A percentile compares a stretch with the other conserved stretches of the same genome.
Evolutionary conservation across 2,888 invertebrate species (phyloP).

Genomic region (Amblyjoppa proteus): DNA sequence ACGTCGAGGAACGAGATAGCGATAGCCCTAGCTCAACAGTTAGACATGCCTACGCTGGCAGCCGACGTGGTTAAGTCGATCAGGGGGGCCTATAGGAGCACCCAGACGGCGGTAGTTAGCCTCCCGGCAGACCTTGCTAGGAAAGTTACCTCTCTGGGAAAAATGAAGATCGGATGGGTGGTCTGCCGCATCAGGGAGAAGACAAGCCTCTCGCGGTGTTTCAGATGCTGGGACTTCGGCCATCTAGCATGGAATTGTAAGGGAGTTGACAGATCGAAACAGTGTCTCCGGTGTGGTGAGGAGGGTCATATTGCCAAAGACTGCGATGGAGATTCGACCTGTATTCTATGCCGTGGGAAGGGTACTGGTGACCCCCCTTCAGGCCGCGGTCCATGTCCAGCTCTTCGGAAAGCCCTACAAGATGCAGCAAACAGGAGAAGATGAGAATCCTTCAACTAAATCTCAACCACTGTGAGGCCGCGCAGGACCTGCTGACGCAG

Average conservation of each 20-base stretch:
- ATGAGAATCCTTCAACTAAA: conserved; percentile 64
- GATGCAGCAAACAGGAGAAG: neutral
- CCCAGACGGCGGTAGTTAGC: conserved; percentile 53
- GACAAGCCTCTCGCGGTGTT: conserved; percentile 46
- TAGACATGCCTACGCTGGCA: neutral
- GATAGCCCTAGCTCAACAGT: neutral
- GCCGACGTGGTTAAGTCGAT: conserved; percentile 24
- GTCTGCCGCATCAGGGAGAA: conserved; percentile 61
- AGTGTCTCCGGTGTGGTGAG: conserved; percentile 57
- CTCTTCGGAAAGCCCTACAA: conserved; percentile 54
- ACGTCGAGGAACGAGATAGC: conserved; percentile 46
- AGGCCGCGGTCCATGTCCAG: conserved; percentile 59
- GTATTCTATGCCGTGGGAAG: conserved; percentile 50
- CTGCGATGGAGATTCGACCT: conserved; percentile 31
- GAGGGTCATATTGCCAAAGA: conserved; percentile 52
- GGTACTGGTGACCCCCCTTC: conserved; percentile 31
- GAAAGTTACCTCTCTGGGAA: neutral
- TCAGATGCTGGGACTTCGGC: conserved; percentile 57
- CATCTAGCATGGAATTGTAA: conserved; percentile 25
- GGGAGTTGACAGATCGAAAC: conserved; percentile 36
- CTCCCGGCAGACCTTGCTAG: conserved; percentile 43
- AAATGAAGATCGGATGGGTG: conserved; percentile 60
- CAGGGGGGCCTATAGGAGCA: conserved; percentile 56
- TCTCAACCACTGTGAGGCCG: conserved; percentile 24
- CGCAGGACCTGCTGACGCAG: conserved; percentile 64